Percentiles rank a stretch among this genome's conserved stretches.
Evolutionary conservation across 2,797 vertebrate species (phyloP).

Genomic region (Molossus alvarezi): DNA sequence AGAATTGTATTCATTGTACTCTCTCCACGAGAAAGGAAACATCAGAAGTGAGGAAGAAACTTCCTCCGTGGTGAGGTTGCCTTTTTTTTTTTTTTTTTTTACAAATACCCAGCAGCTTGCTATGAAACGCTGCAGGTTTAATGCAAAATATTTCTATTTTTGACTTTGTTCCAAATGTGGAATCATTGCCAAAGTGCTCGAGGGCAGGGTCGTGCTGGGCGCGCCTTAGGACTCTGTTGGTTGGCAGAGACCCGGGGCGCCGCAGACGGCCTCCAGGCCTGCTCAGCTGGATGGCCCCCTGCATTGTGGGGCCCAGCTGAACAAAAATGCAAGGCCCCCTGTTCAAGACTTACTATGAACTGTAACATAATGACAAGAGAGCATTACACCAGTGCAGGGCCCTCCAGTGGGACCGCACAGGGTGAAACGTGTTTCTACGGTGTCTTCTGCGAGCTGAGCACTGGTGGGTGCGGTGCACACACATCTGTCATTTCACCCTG

Average conservation of each 20-base stretch:
- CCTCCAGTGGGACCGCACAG: accelerated
- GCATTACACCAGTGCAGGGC: background rate
- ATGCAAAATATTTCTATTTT: background rate
- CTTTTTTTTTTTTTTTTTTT: background rate
- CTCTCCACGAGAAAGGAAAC: background rate
- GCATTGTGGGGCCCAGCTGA: background rate
- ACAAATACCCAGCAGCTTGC: constrained; percentile 2
- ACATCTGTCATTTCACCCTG: background rate
- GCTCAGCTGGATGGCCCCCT: background rate
- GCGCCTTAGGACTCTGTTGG: background rate
- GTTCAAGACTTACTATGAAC: background rate
- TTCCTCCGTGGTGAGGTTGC: background rate
- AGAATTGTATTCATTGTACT: background rate
- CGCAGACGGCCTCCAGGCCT: background rate
- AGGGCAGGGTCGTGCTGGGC: background rate
- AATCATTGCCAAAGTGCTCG: background rate
- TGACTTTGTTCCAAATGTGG: background rate
- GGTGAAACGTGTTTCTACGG: background rate
- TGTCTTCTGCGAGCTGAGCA: accelerated
- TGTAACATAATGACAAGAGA: background rate
- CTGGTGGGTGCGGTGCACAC: accelerated
- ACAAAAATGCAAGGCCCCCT: background rate
- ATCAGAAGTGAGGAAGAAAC: background rate
- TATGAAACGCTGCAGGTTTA: background rate
- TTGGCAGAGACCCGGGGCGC: background rate